A percentile compares a stretch with the other conserved stretches of the same genome.
These are phyloP conservation scores for Syndactyla subalaris DNA, from an alignment of 2,797 vertebrate species.

Conservation along the genomic window DNA sequence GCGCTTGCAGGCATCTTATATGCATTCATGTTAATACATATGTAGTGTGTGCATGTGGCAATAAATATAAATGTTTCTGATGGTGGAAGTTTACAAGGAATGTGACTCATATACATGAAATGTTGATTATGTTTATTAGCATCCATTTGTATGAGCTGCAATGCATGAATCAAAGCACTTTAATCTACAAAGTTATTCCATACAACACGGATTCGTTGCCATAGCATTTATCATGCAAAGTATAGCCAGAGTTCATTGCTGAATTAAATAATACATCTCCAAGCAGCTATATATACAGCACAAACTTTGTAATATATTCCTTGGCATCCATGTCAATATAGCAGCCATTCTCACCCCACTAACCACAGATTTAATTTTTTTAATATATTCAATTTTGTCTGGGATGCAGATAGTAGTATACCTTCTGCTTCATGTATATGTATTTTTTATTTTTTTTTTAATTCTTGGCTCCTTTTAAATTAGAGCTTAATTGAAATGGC, in stretches of 20 bases:
- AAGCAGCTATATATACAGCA: neutral
- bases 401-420: neutral
- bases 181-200: conserved; percentile 40
- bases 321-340: neutral
- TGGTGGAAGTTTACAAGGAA: neutral
- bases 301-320: neutral
- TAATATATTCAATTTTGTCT: neutral
- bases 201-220: neutral
- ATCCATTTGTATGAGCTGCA: conserved; percentile 2
- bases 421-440: neutral
- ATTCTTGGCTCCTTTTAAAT: neutral
- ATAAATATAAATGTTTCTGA: conserved; percentile 4
- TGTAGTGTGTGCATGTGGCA: neutral
- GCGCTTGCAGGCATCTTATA: neutral
- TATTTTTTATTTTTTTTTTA: neutral
- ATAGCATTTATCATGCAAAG: conserved; percentile 51
- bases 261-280: conserved; percentile 20
- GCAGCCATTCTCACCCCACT: neutral
- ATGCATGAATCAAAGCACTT: conserved; percentile 25
- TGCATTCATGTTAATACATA: neutral
- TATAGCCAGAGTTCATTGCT: neutral
- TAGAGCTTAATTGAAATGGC: neutral
- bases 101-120: neutral
- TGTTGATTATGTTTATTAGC: conserved; percentile 3
- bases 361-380: neutral